phyloP scores from a whole-genome alignment of 2,797 vertebrate genomes.

The Phrynocephalus vlangalii region DNA sequence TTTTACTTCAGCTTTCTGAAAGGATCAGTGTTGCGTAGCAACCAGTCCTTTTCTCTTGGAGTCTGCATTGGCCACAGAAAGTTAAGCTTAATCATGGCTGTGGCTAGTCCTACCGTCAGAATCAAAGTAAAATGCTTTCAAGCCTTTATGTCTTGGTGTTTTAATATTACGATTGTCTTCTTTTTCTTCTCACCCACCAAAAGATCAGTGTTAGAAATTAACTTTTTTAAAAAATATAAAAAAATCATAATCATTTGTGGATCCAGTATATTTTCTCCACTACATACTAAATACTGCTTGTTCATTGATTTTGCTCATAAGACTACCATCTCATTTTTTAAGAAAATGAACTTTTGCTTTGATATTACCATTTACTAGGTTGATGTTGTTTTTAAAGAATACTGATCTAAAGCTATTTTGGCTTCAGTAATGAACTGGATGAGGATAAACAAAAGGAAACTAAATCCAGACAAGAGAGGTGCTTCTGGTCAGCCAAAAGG shows the following conservation, averaged over 20 bases:
- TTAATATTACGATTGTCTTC: constrained; percentile 33
- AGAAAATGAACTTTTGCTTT: background rate
- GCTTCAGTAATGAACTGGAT: too few species aligned
- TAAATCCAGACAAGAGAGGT: too few species aligned
- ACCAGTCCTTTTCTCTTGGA: constrained; percentile 51
- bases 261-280: background rate
- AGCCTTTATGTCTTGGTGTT: constrained; percentile 40
- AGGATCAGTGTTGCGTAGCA: constrained; percentile 67
- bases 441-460: too few species aligned
- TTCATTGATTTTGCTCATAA: constrained; percentile 7
- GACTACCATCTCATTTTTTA: background rate
- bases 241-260: background rate
- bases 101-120: constrained; percentile 23
- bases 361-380: background rate
- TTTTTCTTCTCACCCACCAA: constrained; percentile 9
- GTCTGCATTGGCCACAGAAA: constrained; percentile 47
- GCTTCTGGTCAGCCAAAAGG: too few species aligned
- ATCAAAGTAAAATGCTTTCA: constrained; percentile 55
- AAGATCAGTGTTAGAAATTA: constrained; percentile 12
- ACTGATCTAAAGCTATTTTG: too few species aligned
- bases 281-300: background rate
- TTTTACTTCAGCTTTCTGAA: constrained; percentile 62
- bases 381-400: too few species aligned
- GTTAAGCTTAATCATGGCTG: constrained; percentile 53
- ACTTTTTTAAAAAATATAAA: constrained; percentile 5